A percentile compares a stretch with the other conserved stretches of the same genome.
Conservation (phyloP, 2,888 invertebrate species). For the Macrophya annulata region DNA sequence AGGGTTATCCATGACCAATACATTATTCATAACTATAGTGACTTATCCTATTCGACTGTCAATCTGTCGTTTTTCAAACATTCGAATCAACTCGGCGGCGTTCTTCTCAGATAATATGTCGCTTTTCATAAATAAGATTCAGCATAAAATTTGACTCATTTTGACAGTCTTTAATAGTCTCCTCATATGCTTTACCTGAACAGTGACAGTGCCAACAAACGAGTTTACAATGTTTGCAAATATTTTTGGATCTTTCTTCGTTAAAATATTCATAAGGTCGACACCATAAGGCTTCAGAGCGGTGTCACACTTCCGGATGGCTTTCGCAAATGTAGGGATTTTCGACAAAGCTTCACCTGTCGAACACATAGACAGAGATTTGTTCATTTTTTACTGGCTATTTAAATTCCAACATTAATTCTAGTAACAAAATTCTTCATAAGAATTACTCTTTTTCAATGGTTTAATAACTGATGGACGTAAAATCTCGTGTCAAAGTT, state of each 20-base stretch:
- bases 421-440: too few species aligned
- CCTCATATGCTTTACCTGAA: conserved; percentile 78
- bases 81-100: too few species aligned
- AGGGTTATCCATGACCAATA: conserved; percentile 3
- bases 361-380: conserved; percentile 85
- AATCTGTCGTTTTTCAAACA: too few species aligned
- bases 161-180: too few species aligned
- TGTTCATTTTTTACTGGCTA: background rate
- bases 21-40: background rate
- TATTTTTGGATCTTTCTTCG: conserved; percentile 81
- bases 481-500: background rate
- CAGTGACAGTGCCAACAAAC: conserved; percentile 88
- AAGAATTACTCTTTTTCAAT: too few species aligned
- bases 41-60: too few species aligned
- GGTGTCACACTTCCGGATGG: conserved; percentile 83
- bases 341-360: conserved; percentile 86
- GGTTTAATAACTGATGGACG: too few species aligned
- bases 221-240: conserved; percentile 86
- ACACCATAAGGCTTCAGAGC: conserved; percentile 83
- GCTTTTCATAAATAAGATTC: too few species aligned
- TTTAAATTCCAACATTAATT: background rate
- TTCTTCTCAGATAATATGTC: too few species aligned
- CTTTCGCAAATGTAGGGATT: conserved; percentile 85
- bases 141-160: too few species aligned
- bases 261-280: conserved; percentile 84